phyloP scores from a whole-genome alignment of 2,797 vertebrate species.

The Valencia hispanica region DNA sequence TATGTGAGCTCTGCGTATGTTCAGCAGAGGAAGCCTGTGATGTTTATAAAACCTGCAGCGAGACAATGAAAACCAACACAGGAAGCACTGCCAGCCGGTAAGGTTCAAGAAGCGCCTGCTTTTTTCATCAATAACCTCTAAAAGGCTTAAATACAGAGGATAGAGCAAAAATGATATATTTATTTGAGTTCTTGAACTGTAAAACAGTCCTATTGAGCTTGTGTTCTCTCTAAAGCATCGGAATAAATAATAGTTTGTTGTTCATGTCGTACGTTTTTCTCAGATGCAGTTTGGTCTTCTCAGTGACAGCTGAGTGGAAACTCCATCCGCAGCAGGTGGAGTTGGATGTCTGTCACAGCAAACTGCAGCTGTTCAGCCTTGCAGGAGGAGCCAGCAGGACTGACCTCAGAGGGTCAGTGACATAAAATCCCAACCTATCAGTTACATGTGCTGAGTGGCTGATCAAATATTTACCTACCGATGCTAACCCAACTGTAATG shows the following conservation, averaged over 20 bases:
- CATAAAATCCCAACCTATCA: constrained; percentile 4
- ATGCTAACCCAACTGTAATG: constrained; percentile 3
- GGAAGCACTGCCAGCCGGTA: constrained; percentile 42
- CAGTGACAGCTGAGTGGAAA: constrained; percentile 76
- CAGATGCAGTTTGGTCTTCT: constrained; percentile 82
- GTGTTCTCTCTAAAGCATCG: neutral
- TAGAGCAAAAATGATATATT: neutral
- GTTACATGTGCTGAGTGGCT: constrained; percentile 26
- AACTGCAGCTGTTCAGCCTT: constrained; percentile 75
- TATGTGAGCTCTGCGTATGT: constrained; percentile 76
- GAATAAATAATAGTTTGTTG: constrained; percentile 4
- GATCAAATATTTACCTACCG: constrained; percentile 12
- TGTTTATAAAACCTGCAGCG: constrained; percentile 75
- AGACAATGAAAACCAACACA: constrained; percentile 43
- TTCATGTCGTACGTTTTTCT: constrained; percentile 2
- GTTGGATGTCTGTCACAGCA: constrained; percentile 60
- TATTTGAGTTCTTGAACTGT: neutral
- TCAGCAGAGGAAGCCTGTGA: constrained; percentile 75
- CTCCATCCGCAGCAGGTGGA: constrained; percentile 45
- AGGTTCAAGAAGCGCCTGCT: constrained; percentile 19
- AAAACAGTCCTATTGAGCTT: neutral
- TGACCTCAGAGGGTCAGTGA: constrained; percentile 75
- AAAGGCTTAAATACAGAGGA: constrained; percentile 23
- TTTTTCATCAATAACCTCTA: constrained; percentile 2
- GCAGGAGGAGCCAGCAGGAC: constrained; percentile 73